These are phyloP conservation scores for Norana najaformis DNA, from an alignment of 2,888 invertebrate genomes.

Conservation along the genomic window DNA sequence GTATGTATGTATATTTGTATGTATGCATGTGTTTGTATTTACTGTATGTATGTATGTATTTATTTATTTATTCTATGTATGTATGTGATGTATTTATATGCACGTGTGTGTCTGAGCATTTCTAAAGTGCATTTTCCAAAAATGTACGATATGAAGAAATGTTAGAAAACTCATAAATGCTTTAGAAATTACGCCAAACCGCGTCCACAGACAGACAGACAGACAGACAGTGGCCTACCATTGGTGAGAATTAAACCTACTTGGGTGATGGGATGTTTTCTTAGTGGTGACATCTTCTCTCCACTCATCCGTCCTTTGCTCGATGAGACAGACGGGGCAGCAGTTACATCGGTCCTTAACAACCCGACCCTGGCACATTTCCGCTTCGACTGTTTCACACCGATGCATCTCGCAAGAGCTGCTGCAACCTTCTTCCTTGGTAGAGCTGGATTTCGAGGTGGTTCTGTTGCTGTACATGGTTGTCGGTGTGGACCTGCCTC, in stretches of 20 bases:
- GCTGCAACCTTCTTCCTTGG: neutral
- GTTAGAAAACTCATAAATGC: too few relatives aligned
- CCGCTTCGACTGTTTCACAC: constrained; percentile 33
- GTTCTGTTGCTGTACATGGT: constrained; percentile 5
- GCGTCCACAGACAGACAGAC: neutral
- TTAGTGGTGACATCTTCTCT: neutral
- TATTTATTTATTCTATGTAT: too few relatives aligned
- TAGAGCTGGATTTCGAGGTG: neutral
- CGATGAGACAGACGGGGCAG: constrained; percentile 37
- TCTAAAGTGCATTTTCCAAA: too few relatives aligned
- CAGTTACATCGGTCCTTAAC: constrained; percentile 41
- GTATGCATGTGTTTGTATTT: too few relatives aligned
- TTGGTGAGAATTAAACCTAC: neutral
- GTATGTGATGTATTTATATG: too few relatives aligned
- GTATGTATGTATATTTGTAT: too few relatives aligned
- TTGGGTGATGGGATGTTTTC: constrained; percentile 8
- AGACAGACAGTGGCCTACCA: too few relatives aligned
- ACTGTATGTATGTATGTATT: too few relatives aligned
- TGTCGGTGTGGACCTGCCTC: neutral
- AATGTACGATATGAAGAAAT: too few relatives aligned
- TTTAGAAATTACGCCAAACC: neutral
- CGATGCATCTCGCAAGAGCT: constrained; percentile 34
- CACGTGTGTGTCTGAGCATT: too few relatives aligned
- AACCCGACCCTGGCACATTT: constrained; percentile 37
- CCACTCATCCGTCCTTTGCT: constrained; percentile 1